Base-by-base conservation (phyloP, 2,888 invertebrate species). In the Noctuana brunneofusca region DNA sequence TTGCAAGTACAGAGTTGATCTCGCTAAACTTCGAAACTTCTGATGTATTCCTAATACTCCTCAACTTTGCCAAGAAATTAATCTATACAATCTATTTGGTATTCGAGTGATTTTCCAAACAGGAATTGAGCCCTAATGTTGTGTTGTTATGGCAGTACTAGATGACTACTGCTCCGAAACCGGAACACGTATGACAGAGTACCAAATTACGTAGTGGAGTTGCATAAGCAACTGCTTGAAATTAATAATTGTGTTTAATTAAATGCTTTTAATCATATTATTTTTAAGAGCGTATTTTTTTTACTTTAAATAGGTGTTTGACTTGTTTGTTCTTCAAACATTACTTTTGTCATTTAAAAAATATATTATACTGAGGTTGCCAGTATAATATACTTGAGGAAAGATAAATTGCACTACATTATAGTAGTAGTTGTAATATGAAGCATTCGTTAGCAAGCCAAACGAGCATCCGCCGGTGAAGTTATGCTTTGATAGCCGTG, bases 401-500 rank as follows among this genome's bases (percentile, higher is more conserved):
- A 41, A 52, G 50, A 41, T 58, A 58, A 57, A 41, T 52, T 49
- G 58, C 58, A 58, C 58, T 52, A 52, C 50, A 52, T 58, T 58
- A 58, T 52, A 16, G 58, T 52, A 50, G 41, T 16, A 50, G 58
- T 50, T 8, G 30, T 30, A 38, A 3, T 35, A 50, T 50, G 52
- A 53, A 52, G 43, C 43, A 59, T 43, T 59, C 59, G 59, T 59
- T 59, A 59, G 59, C 59, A 59, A 59, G 27, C 59, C 59, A 59
- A 59, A 59, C 59, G 59, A 59, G 59, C 52, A 43, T 59, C 59
- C 59, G 59, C 43, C 32, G 32, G 41, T 43, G 59, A 18, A 43
- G 59, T 63, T 65, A 64, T 55, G 60, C 67, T 62, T 64, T 64
- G 67, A 66, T 66, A 52, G 64, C 63, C 63, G 48, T 57, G 48